Evolutionary conservation across 2,797 vertebrate genomes (phyloP).

Genomic region (Galagoides demidoff): DNA sequence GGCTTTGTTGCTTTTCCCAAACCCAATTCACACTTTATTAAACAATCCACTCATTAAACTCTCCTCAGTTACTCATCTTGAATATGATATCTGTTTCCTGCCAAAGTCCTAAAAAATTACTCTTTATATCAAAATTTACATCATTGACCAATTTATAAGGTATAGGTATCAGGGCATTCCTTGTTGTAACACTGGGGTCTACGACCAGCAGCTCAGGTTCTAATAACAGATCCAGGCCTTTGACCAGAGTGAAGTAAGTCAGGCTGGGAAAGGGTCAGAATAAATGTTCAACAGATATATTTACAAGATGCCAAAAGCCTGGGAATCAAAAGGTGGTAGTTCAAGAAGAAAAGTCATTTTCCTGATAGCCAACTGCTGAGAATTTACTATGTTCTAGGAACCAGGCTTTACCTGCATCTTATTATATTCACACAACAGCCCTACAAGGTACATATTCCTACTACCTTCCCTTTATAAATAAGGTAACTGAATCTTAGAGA

Average conservation of each 20-base stretch:
- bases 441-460: not conserved
- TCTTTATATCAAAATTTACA: constrained; percentile 17
- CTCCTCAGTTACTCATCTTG: not conserved
- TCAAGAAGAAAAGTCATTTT: constrained; percentile 28
- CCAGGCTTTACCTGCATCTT: not conserved
- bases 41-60: constrained; percentile 2
- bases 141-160: not conserved
- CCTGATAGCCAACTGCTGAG: not conserved
- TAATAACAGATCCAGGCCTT: not conserved
- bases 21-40: not conserved
- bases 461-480: not conserved
- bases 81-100: constrained; percentile 27
- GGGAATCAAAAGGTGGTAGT: not conserved
- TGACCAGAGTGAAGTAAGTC: not conserved
- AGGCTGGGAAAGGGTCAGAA: not conserved
- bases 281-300: not conserved
- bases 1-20: constrained; percentile 32
- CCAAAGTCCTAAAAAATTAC: constrained; percentile 28
- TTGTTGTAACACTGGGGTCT: not conserved
- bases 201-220: not conserved
- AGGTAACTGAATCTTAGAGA: constrained; percentile 9
- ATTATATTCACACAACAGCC: not conserved
- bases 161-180: not conserved
- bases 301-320: not conserved
- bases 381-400: not conserved